A percentile compares a stretch with the other conserved stretches of the same genome.
Evolutionary conservation across 2,888 invertebrate species (phyloP).

Genomic region (Ormyrus pomaceus): DNA sequence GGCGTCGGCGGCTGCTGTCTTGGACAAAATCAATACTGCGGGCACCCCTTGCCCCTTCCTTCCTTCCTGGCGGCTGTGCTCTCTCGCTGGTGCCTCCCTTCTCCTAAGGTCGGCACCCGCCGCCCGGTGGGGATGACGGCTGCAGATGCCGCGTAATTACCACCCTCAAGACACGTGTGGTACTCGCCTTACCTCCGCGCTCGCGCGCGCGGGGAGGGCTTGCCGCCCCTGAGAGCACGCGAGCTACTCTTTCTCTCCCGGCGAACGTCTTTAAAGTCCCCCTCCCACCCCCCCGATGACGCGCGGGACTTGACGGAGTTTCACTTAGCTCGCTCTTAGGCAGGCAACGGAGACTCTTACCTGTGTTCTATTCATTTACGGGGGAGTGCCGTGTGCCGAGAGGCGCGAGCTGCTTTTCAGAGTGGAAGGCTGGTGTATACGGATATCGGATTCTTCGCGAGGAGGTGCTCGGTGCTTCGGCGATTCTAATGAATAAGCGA

Average conservation of each 20-base stretch:
- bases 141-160: conserved; percentile 76
- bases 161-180: conserved; percentile 76
- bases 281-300: conserved; percentile 71
- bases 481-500: no score
- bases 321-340: conserved; percentile 53
- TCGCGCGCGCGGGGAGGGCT: no score
- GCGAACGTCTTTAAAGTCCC: no score
- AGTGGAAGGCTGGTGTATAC: no score
- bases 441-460: no score
- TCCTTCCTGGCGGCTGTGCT: conserved; percentile 57
- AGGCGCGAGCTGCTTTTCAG: no score
- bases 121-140: conserved; percentile 56
- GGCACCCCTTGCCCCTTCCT: conserved; percentile 65
- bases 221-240: no score
- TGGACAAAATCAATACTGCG: conserved; percentile 76
- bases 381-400: not conserved
- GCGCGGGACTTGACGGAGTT: conserved; percentile 68
- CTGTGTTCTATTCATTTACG: conserved; percentile 48
- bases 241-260: no score
- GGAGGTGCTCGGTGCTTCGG: no score
- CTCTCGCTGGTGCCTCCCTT: conserved; percentile 9
- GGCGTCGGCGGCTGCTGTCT: conserved; percentile 74
- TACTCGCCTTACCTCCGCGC: conserved; percentile 51
- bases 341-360: conserved; percentile 31
- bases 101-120: not conserved